phyloP scores from a whole-genome alignment of 2,797 vertebrate genomes.

The Chiroxiphia lanceolata region DNA sequence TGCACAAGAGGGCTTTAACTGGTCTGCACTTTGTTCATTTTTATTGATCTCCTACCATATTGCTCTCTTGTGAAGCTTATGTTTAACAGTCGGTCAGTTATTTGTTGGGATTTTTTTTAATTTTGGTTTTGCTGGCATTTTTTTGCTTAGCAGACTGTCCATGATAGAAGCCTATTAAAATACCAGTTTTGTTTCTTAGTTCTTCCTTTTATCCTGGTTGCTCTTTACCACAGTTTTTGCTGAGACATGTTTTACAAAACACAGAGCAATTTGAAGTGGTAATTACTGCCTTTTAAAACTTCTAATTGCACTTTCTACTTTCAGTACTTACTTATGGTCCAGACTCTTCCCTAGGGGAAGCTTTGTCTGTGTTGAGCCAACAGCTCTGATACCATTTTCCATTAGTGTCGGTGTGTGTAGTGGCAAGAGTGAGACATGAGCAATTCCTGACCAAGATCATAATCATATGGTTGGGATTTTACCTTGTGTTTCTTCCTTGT shows the following conservation, averaged over 20 bases:
- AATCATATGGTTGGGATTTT: not conserved
- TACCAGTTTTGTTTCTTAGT: not conserved
- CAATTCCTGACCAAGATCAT: not conserved
- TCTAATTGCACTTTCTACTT: not conserved
- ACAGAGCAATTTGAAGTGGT: not conserved
- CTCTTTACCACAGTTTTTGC: not conserved
- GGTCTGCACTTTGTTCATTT: not conserved
- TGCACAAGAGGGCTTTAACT: not conserved
- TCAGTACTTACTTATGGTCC: not conserved
- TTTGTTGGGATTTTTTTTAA: not conserved
- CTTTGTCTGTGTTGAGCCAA: not conserved
- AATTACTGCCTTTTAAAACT: not conserved
- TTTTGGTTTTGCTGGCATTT: not conserved
- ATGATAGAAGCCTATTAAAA: not conserved
- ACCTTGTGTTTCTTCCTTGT: not conserved
- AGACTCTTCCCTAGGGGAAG: not conserved
- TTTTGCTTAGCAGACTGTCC: not conserved
- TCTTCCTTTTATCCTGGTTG: not conserved
- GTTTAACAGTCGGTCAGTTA: not conserved
- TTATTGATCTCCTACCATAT: not conserved
- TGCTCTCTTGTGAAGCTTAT: not conserved
- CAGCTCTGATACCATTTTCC: not conserved
- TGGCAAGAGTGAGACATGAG: not conserved
- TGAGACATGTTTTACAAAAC: not conserved
- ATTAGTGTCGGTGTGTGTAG: rapidly evolving